phyloP scores from a whole-genome alignment of 2,888 invertebrate genomes.

The Drosophila nr. medialis region DNA sequence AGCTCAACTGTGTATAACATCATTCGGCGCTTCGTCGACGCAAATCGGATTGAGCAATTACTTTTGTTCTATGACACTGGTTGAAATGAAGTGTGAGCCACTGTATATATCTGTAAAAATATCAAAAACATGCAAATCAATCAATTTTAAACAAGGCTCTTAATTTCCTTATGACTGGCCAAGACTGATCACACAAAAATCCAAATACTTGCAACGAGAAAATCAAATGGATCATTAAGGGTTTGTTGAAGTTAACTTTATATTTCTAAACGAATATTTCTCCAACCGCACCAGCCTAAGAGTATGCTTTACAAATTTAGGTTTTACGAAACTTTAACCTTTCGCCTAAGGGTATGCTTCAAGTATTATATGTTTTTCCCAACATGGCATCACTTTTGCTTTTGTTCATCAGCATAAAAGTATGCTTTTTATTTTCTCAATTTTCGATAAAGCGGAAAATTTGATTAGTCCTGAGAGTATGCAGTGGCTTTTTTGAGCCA shows the following conservation, averaged over 20 bases:
- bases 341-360: background rate
- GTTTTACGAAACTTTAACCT: background rate
- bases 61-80: too few species aligned
- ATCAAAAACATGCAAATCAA: background rate
- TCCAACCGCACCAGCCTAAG: too few species aligned
- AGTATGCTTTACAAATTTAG: background rate
- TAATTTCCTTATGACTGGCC: background rate
- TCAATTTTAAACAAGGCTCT: background rate
- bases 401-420: background rate
- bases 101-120: background rate
- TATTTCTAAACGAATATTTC: background rate
- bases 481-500: background rate
- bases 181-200: background rate
- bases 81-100: too few species aligned
- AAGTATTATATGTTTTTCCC: background rate
- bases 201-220: background rate
- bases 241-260: background rate
- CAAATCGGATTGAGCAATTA: too few species aligned
- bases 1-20: too few species aligned
- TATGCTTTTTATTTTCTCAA: background rate
- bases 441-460: background rate
- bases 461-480: constrained; percentile 6
- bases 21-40: too few species aligned
- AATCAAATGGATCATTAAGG: background rate
- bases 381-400: background rate